Conservation (phyloP, 2,888 invertebrate genomes). For the Rhamnusium bicolor region DNA sequence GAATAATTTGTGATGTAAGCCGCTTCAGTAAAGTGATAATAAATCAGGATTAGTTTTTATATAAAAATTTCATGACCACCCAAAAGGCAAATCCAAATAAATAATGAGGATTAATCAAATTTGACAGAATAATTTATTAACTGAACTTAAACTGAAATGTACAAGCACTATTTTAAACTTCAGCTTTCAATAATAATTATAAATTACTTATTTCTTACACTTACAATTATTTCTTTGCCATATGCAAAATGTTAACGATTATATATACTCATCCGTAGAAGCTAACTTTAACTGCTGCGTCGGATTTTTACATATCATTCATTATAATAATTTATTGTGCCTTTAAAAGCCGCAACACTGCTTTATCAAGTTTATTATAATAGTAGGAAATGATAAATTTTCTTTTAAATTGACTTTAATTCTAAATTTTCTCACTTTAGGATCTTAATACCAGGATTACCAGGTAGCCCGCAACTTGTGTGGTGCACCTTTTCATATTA, state of each 20-base stretch:
- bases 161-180: slow-evolving; percentile 7
- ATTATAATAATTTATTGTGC: slow-evolving; percentile 20
- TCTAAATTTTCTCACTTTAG: slow-evolving; percentile 22
- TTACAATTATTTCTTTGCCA: neutral
- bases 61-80: slow-evolving; percentile 42
- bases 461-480: slow-evolving; percentile 50
- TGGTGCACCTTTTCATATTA: slow-evolving; percentile 39
- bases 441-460: slow-evolving; percentile 2
- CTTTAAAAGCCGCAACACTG: neutral
- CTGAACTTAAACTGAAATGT: slow-evolving; percentile 8
- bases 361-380: neutral
- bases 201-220: slow-evolving; percentile 11
- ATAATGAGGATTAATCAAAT: slow-evolving; percentile 48
- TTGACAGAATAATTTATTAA: slow-evolving; percentile 47
- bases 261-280: neutral
- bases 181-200: slow-evolving; percentile 13
- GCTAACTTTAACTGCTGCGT: neutral
- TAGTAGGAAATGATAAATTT: slow-evolving; percentile 21
- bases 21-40: slow-evolving; percentile 27
- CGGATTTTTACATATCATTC: slow-evolving; percentile 16
- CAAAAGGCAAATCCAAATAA: slow-evolving; percentile 47
- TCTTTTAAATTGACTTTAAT: slow-evolving; percentile 14
- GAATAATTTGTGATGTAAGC: slow-evolving; percentile 11
- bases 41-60: slow-evolving; percentile 32
- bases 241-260: slow-evolving; percentile 29